Evolutionary conservation across 2,888 invertebrate species (phyloP).

Genomic region (Ennomos quercinarius): DNA sequence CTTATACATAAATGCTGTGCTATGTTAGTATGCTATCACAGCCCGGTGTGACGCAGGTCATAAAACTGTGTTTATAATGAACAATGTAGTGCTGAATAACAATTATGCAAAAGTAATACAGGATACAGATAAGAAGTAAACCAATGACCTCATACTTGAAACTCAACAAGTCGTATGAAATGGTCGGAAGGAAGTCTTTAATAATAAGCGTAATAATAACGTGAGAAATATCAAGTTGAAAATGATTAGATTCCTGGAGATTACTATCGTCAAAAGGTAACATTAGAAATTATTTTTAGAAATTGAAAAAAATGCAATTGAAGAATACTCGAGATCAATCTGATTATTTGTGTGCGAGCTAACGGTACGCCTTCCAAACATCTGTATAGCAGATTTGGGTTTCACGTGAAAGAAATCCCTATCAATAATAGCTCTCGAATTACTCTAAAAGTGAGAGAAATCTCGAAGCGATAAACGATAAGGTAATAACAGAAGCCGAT

Average conservation of each 20-base stretch:
- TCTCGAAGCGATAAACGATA: constrained; percentile 76
- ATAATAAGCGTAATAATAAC: constrained; percentile 33
- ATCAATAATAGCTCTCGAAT: constrained; percentile 75
- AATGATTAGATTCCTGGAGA: constrained; percentile 48
- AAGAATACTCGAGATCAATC: constrained; percentile 46
- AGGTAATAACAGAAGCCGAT: constrained; percentile 84
- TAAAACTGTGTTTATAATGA: constrained; percentile 33
- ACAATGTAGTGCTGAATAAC: constrained; percentile 30
- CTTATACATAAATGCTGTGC: constrained; percentile 14
- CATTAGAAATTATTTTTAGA: constrained; percentile 15
- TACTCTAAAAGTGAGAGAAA: constrained; percentile 80
- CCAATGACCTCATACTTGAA: constrained; percentile 34
- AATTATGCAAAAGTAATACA: too few relatives aligned
- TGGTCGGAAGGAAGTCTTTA: constrained; percentile 46
- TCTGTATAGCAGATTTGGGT: constrained; percentile 64
- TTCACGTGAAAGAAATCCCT: constrained; percentile 59
- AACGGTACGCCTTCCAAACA: constrained; percentile 80
- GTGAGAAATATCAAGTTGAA: constrained; percentile 47
- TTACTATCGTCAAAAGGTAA: constrained; percentile 42
- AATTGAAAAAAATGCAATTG: constrained; percentile 42
- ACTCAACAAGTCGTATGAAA: constrained; percentile 14
- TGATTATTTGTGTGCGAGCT: constrained; percentile 65
- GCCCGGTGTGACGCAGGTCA: constrained; percentile 17
- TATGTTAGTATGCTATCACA: constrained; percentile 5
- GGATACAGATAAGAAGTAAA: too few relatives aligned